A percentile compares a stretch with the other conserved stretches of the same genome.
These are phyloP conservation scores for Petromus typicus DNA, from an alignment of 2,113 vertebrate genomes.

Conservation along the genomic window DNA sequence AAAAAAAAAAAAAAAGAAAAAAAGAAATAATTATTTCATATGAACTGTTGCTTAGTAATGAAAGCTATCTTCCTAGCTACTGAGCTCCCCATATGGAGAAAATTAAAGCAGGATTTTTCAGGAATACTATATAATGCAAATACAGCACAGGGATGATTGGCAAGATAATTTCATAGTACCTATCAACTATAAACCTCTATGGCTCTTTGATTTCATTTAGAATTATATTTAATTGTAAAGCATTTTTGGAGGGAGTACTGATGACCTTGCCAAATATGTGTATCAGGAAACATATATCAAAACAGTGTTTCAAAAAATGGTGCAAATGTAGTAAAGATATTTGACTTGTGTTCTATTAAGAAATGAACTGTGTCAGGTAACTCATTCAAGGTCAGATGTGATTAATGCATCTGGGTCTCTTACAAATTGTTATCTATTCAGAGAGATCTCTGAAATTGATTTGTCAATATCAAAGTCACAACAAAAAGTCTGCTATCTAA, in stretches of 20 bases:
- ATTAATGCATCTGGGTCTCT: background rate
- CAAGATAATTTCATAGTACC: conserved; percentile 67
- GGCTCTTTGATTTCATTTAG: conserved; percentile 68
- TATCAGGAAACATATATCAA: conserved; percentile 55
- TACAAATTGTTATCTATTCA: conserved; percentile 57
- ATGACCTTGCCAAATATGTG: conserved; percentile 35
- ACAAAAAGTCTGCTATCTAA: conserved; percentile 28
- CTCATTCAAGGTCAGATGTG: conserved; percentile 55
- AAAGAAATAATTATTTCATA: conserved; percentile 41
- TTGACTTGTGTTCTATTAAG: conserved; percentile 60
- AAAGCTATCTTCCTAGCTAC: conserved; percentile 18
- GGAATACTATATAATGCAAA: background rate
- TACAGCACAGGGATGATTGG: conserved; percentile 19
- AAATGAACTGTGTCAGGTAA: conserved; percentile 53
- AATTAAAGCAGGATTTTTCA: conserved; percentile 59
- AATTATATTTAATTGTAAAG: conserved; percentile 65
- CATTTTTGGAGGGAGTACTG: conserved; percentile 35
- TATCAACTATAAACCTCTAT: conserved; percentile 43
- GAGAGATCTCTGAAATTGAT: conserved; percentile 13
- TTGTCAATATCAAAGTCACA: conserved; percentile 54
- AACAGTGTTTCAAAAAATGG: conserved; percentile 46
- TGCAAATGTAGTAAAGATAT: conserved; percentile 31
- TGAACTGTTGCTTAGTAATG: conserved; percentile 27
- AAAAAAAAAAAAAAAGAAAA: no score
- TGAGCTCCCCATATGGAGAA: background rate